Evolutionary conservation across 2,113 vertebrate species (phyloP).

Genomic region (Gymnarchus niloticus): DNA sequence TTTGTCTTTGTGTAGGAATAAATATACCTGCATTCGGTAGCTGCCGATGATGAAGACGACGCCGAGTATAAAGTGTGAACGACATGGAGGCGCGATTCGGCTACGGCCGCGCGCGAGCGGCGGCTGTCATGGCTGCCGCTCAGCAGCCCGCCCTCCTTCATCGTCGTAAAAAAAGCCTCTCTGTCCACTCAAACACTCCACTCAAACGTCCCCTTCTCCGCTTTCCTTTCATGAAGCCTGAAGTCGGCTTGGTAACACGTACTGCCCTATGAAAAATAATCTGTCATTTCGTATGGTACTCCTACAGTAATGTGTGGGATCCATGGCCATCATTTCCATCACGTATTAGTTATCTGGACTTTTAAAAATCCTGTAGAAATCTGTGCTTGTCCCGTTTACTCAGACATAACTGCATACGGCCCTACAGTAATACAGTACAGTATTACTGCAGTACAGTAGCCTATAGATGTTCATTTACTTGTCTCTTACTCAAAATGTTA

Average conservation of each 20-base stretch:
- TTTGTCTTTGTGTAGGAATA: background rate
- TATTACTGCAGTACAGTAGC: background rate
- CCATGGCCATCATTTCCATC: too few relatives aligned
- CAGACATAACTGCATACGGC: background rate
- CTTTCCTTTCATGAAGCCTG: too few relatives aligned
- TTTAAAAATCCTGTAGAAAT: background rate
- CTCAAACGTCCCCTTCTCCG: background rate
- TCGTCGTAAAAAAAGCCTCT: background rate
- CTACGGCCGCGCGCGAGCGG: constrained; percentile 54
- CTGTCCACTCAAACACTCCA: too few relatives aligned
- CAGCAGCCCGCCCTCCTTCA: constrained; percentile 14
- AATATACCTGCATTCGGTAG: constrained; percentile 66
- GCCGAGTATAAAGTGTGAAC: constrained; percentile 37
- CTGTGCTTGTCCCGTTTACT: background rate
- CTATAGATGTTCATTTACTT: background rate
- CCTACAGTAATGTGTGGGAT: too few relatives aligned
- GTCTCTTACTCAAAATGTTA: background rate
- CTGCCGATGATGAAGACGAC: constrained; percentile 41
- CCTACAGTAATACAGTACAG: too few relatives aligned
- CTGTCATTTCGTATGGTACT: too few relatives aligned
- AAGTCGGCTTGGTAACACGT: too few relatives aligned
- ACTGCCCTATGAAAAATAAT: too few relatives aligned
- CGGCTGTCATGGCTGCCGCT: constrained; percentile 64
- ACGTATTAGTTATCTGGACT: background rate
- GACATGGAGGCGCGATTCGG: constrained; percentile 55